Evolutionary conservation across 2,888 invertebrate genomes (phyloP).

Genomic region (Onthophagus sagittarius): DNA sequence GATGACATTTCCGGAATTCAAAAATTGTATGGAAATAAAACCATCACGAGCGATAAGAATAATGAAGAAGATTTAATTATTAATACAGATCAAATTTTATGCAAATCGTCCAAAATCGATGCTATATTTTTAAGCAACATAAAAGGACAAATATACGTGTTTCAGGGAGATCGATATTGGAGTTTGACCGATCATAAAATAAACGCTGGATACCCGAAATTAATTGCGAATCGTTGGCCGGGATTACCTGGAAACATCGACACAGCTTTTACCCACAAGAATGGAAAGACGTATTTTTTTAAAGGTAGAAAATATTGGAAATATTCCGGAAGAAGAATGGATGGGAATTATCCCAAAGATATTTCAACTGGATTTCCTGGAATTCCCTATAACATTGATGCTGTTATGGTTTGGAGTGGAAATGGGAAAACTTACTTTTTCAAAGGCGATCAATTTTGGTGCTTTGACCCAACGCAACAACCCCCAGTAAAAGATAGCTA

Average conservation of each 20-base stretch:
- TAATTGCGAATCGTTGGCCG: conserved; percentile 78
- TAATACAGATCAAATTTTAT: conserved; percentile 64
- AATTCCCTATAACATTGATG: conserved; percentile 89
- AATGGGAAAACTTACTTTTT: conserved; percentile 97
- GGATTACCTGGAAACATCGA: conserved; percentile 81
- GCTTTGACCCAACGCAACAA: conserved; percentile 82
- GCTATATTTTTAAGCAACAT: conserved; percentile 81
- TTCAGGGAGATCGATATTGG: conserved; percentile 89
- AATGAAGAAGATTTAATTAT: conserved; percentile 12
- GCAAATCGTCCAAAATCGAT: conserved; percentile 77
- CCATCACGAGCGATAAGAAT: conserved; percentile 44
- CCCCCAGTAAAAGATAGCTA: conserved; percentile 85
- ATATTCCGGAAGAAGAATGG: conserved; percentile 77
- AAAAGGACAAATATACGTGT: conserved; percentile 83
- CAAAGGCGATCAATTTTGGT: conserved; percentile 92
- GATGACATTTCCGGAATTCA: conserved; percentile 86
- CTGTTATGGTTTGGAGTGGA: conserved; percentile 94
- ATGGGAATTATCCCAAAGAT: conserved; percentile 86
- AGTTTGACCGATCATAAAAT: conserved; percentile 79
- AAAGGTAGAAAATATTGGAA: conserved; percentile 94
- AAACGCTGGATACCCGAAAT: conserved; percentile 81
- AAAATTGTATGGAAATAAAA: conserved; percentile 72
- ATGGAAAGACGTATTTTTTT: conserved; percentile 97
- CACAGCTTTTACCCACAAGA: conserved; percentile 91
- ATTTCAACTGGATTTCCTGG: conserved; percentile 93